phyloP scores from a whole-genome alignment of 1,140 invertebrate species.

The Lucilia cuprina region DNA sequence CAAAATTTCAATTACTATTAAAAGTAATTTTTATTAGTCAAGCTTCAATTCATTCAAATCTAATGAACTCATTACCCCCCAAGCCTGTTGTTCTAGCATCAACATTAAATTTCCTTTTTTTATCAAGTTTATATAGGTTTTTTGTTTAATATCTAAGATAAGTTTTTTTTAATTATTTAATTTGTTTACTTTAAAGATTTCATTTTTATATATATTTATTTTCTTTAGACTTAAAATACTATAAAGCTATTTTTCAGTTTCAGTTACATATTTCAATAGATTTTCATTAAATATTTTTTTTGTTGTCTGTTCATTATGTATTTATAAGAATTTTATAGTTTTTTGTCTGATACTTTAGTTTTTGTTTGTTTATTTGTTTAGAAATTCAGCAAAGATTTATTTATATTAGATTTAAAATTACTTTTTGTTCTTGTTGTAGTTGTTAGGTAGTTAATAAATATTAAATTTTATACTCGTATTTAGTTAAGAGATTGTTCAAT shows the following conservation, averaged over 20 bases:
- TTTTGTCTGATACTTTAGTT: not conserved
- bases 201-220: not conserved
- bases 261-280: conserved; percentile 30
- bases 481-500: conserved; percentile 27
- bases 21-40: too few relatives aligned
- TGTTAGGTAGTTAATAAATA: not conserved
- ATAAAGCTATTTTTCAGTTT: conserved; percentile 58
- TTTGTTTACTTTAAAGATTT: not conserved
- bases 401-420: not conserved
- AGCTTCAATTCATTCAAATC: too few relatives aligned
- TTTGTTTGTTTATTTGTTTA: not conserved
- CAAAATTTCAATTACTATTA: too few relatives aligned
- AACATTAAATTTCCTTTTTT: not conserved
- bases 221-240: conserved; percentile 52
- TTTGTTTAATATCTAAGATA: not conserved
- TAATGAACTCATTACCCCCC: too few relatives aligned
- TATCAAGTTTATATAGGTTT: not conserved
- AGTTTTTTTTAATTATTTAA: not conserved
- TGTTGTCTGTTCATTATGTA: not conserved
- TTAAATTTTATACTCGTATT: conserved; percentile 10
- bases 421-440: not conserved
- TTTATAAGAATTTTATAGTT: not conserved
- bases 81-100: too few relatives aligned
- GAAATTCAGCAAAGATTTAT: conserved; percentile 27
- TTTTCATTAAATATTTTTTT: not conserved